Evolutionary conservation across 2,113 vertebrate genomes (phyloP).

Genomic region (Atlantisia rogersi): DNA sequence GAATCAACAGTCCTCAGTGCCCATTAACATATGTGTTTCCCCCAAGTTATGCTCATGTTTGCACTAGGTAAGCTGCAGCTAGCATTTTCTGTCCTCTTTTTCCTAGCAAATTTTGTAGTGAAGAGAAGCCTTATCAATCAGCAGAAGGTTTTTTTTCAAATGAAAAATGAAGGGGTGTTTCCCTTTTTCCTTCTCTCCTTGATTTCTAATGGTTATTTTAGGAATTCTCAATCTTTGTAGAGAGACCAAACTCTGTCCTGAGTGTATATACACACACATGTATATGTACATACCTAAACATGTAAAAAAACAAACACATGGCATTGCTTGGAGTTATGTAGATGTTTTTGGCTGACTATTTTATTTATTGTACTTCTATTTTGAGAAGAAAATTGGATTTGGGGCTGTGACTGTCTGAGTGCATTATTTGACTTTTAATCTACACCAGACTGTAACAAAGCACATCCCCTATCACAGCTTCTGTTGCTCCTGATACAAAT

Average conservation of each 20-base stretch:
- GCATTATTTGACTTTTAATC: slow-evolving; percentile 39
- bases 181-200: background rate
- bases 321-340: background rate
- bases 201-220: background rate
- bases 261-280: background rate
- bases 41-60: background rate
- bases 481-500: background rate
- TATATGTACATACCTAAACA: background rate
- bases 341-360: background rate
- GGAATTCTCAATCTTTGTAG: background rate
- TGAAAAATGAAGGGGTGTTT: background rate
- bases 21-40: background rate
- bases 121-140: background rate
- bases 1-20: background rate
- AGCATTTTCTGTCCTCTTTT: background rate
- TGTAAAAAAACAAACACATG: background rate
- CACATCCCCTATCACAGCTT: background rate
- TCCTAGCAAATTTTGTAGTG: background rate
- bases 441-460: background rate
- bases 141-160: background rate
- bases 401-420: background rate
- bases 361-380: slow-evolving; percentile 49
- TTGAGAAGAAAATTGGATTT: slow-evolving; percentile 43
- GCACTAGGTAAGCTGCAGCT: background rate
- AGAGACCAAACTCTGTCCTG: background rate